Conservation (phyloP, 2,113 vertebrate genomes). For the Accipiter virgatus region DNA sequence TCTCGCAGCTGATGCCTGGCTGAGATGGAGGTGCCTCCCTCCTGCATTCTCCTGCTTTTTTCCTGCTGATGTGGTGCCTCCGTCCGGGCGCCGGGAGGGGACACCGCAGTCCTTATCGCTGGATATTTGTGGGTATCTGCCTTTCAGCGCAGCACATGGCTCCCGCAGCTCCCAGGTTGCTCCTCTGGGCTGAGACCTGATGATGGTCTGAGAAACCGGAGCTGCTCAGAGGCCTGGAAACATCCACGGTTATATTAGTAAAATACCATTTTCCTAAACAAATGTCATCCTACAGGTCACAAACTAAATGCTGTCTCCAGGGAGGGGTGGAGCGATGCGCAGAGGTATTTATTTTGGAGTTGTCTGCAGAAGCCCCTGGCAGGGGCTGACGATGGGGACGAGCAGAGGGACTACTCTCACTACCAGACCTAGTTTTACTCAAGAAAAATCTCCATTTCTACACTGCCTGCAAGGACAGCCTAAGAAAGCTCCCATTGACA, state of each 20-base stretch:
- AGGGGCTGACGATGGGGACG: accelerated
- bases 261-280: neutral
- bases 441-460: neutral
- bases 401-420: neutral
- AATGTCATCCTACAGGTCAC: neutral
- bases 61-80: too few species aligned
- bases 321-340: neutral
- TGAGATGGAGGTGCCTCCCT: neutral
- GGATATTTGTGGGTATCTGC: neutral
- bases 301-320: neutral
- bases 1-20: neutral
- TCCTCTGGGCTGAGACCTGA: neutral
- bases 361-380: neutral
- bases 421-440: neutral
- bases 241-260: neutral
- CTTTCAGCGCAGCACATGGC: neutral
- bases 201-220: neutral
- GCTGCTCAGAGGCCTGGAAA: neutral
- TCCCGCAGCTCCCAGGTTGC: neutral
- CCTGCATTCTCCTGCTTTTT: neutral
- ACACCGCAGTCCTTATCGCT: accelerated
- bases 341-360: neutral
- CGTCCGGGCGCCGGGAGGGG: accelerated
- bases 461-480: accelerated
- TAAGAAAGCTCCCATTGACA: neutral